A percentile compares a stretch with the other conserved stretches of the same genome.
Conservation (phyloP, 2,888 invertebrate genomes). For the Chrysina gloriosa region DNA sequence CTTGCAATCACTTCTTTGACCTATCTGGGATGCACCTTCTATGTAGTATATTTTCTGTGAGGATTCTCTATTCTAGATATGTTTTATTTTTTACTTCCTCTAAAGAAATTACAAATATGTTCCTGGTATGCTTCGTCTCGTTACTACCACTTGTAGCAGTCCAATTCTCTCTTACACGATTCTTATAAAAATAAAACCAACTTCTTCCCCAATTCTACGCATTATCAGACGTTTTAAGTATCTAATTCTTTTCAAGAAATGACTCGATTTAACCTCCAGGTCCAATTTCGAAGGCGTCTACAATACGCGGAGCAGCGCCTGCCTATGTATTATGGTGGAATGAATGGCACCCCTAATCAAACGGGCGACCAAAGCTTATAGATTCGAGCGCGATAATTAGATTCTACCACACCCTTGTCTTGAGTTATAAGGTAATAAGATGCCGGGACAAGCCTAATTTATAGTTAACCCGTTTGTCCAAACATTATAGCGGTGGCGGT, state of each 20-base stretch:
- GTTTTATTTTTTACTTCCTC: too few relatives aligned
- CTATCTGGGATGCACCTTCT: too few relatives aligned
- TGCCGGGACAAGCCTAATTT: constrained; percentile 63
- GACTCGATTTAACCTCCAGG: not conserved
- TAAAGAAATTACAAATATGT: too few relatives aligned
- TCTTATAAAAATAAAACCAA: too few relatives aligned
- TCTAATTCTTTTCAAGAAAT: constrained; percentile 7
- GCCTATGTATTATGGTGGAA: constrained; percentile 45
- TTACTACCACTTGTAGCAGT: too few relatives aligned
- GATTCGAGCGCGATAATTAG: constrained; percentile 64
- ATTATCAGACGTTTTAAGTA: too few relatives aligned
- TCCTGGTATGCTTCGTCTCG: too few relatives aligned
- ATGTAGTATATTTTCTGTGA: too few relatives aligned
- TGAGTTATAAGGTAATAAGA: constrained; percentile 66
- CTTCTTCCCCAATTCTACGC: too few relatives aligned
- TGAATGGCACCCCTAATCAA: constrained; percentile 48
- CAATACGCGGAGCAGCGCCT: not conserved
- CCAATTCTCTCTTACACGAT: too few relatives aligned
- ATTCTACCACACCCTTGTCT: constrained; percentile 65
- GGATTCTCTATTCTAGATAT: too few relatives aligned
- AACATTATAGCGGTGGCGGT: constrained; percentile 47
- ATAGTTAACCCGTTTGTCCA: constrained; percentile 60
- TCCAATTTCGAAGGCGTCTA: not conserved
- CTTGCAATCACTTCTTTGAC: too few relatives aligned
- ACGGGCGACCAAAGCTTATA: constrained; percentile 56